phyloP scores from a whole-genome alignment of 30 jellyfish, hydroid and myxozoan genomes.

The Rhopilema esculentum region DNA sequence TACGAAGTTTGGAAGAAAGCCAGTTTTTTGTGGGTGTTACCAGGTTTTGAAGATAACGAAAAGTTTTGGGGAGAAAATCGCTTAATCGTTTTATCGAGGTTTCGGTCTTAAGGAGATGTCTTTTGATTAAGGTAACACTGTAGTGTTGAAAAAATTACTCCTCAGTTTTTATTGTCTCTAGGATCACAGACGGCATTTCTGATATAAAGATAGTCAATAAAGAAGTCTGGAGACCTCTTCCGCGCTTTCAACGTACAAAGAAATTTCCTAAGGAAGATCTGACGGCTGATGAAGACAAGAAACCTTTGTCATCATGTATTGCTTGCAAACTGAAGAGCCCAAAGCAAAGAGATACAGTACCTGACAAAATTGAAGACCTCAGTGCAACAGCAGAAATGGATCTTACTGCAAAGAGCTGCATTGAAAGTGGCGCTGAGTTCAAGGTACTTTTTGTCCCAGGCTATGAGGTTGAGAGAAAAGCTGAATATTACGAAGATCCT shows the following conservation, averaged over 20 bases:
- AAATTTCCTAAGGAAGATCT: not conserved
- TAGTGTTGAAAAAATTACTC: no score
- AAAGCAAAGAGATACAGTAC: not conserved
- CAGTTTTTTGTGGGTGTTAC: no score
- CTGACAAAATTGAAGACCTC: conserved; percentile 23
- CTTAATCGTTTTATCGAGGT: no score
- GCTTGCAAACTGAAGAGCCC: not conserved
- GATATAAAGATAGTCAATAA: conserved; percentile 16
- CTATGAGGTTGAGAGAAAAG: conserved; percentile 56
- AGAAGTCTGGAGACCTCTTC: conserved; percentile 32
- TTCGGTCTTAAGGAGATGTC: no score
- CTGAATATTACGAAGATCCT: conserved; percentile 62
- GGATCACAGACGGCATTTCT: conserved; percentile 42
- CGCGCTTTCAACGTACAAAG: not conserved
- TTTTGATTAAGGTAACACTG: no score
- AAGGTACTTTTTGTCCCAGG: conserved; percentile 69
- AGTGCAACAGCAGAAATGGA: conserved; percentile 63
- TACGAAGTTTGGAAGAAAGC: no score
- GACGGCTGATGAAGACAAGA: not conserved
- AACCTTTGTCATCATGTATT: not conserved
- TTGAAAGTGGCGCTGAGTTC: conserved; percentile 61
- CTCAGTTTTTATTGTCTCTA: no score
- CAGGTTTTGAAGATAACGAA: no score
- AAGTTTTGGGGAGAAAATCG: no score
- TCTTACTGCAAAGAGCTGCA: conserved; percentile 55